A percentile compares a stretch with the other conserved stretches of the same genome.
Evolutionary conservation across 2,113 vertebrate species (phyloP).

Genomic region (Leucoraja erinaceus): DNA sequence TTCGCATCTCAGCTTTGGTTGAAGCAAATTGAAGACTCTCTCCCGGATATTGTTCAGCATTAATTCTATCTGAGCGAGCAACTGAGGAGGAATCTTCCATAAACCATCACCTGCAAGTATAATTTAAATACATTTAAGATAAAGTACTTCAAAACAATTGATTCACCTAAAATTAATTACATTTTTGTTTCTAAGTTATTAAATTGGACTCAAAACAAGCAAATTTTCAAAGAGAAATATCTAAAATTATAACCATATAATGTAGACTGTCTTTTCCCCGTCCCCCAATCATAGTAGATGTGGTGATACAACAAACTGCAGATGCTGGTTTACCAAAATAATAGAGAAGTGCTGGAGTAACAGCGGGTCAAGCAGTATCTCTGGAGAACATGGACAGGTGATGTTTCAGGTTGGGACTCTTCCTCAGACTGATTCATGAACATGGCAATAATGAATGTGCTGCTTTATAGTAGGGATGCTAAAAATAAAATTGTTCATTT

Average conservation of each 20-base stretch:
- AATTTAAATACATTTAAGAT: neutral
- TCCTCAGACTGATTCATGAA: too few relatives aligned
- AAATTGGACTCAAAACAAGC: neutral
- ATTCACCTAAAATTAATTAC: neutral
- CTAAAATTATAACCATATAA: neutral
- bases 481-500: too few relatives aligned
- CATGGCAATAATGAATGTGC: neutral
- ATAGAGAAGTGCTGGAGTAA: neutral
- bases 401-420: too few relatives aligned
- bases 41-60: conserved; percentile 67
- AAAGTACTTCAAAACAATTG: neutral
- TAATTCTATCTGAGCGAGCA: conserved; percentile 58
- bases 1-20: conserved; percentile 66
- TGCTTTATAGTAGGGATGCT: neutral
- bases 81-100: conserved; percentile 47
- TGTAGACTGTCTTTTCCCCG: neutral
- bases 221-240: neutral
- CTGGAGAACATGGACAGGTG: too few relatives aligned
- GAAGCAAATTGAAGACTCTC: conserved; percentile 61
- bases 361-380: too few relatives aligned
- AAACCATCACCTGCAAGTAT: conserved; percentile 42
- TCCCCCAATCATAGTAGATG: neutral
- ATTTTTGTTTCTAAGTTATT: neutral
- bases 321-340: too few relatives aligned
- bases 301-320: neutral